phyloP scores from a whole-genome alignment of 2,113 vertebrate species.

The Thymallus thymallus region DNA sequence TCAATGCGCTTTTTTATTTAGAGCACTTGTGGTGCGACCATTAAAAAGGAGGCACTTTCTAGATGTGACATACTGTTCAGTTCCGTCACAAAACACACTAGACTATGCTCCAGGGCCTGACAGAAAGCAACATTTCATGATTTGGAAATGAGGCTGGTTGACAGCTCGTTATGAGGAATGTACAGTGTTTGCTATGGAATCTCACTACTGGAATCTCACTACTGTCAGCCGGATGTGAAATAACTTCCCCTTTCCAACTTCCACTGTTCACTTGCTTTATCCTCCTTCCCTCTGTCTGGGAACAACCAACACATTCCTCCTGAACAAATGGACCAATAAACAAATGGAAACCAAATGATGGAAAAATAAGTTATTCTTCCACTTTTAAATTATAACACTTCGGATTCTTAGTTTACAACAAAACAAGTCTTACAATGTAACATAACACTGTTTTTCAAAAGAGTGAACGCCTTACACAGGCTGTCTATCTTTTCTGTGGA shows the following conservation, averaged over 20 bases:
- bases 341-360: constrained; percentile 4
- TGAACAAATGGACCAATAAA: constrained; percentile 16
- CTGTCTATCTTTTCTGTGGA: neutral
- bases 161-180: neutral
- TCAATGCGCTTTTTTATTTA: too few species aligned
- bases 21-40: neutral
- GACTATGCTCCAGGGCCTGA: neutral
- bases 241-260: constrained; percentile 7
- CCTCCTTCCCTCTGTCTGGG: neutral
- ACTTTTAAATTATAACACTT: neutral
- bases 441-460: neutral
- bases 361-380: neutral
- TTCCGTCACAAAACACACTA: neutral
- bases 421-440: too few species aligned
- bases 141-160: neutral
- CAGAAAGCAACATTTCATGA: neutral
- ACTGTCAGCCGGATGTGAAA: constrained; percentile 1
- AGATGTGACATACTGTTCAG: neutral
- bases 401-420: neutral
- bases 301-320: constrained; percentile 6
- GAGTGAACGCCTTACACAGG: neutral
- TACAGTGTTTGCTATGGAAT: constrained; percentile 8
- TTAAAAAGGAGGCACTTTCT: neutral
- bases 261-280: neutral
- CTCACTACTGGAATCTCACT: constrained; percentile 5